Conservation (phyloP, 2,888 invertebrate species). For the Gibbula magus region DNA sequence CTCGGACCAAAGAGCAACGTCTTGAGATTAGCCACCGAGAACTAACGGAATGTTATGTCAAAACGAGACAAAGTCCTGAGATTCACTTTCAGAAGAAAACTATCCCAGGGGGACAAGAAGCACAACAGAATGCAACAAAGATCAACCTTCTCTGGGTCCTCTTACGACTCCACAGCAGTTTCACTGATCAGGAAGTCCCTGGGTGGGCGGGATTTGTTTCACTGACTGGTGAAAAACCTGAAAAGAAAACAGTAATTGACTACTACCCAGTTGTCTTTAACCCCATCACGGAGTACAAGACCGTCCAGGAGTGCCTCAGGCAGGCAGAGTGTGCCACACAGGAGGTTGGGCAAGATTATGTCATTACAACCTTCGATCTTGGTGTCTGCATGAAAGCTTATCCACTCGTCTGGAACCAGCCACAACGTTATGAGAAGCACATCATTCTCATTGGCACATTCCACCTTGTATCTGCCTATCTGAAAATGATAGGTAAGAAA, state of each 20-base stretch:
- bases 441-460: conserved; percentile 44
- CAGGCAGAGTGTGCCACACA: conserved; percentile 32
- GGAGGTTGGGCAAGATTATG: conserved; percentile 42
- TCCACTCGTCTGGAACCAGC: conserved; percentile 40
- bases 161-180: neutral
- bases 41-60: conserved; percentile 12
- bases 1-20: neutral
- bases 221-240: conserved; percentile 35
- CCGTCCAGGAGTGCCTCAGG: conserved; percentile 43
- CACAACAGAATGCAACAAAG: neutral
- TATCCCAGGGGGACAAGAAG: too few relatives aligned
- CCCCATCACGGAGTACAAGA: conserved; percentile 48
- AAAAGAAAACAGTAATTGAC: conserved; percentile 44
- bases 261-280: conserved; percentile 46
- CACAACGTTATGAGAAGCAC: conserved; percentile 34
- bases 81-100: neutral
- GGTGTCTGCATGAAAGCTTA: conserved; percentile 49
- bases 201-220: conserved; percentile 47
- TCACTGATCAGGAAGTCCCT: conserved; percentile 31
- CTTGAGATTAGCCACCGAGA: neutral
- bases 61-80: conserved; percentile 23
- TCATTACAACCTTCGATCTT: conserved; percentile 48
- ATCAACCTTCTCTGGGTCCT: neutral
- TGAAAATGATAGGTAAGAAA: neutral
- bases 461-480: conserved; percentile 22